phyloP scores from a whole-genome alignment of 2,888 invertebrate species.

The Drosophila pseudotalamancana region DNA sequence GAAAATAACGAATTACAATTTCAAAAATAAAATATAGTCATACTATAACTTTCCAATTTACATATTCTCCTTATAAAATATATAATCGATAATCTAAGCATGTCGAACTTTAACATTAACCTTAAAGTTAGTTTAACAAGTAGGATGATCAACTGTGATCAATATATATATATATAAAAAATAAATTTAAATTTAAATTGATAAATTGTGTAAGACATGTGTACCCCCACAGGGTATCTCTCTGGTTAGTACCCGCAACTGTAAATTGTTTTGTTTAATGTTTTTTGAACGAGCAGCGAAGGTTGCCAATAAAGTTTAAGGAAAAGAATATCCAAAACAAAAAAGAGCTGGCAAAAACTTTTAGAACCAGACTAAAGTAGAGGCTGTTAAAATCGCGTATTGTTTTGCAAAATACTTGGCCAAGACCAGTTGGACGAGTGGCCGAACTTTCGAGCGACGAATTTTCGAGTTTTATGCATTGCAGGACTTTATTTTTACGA shows the following conservation, averaged over 20 bases:
- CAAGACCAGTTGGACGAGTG: conserved; percentile 19
- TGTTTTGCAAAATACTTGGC: conserved; percentile 66
- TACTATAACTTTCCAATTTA: no score
- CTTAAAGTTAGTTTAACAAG: no score
- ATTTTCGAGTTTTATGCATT: conserved; percentile 59
- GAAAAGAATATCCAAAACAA: conserved; percentile 6
- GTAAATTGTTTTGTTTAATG: conserved; percentile 2
- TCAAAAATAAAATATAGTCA: no score
- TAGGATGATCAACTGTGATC: no score
- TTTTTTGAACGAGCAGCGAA: conserved; percentile 19
- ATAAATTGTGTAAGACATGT: no score
- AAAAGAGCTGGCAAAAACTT: conserved; percentile 44
- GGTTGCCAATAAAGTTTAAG: conserved; percentile 47
- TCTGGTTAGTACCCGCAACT: neutral
- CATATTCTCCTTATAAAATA: no score
- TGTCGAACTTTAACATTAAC: no score
- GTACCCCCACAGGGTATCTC: neutral
- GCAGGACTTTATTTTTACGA: conserved; percentile 45
- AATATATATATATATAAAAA: no score
- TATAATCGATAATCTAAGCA: no score
- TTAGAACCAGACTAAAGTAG: conserved; percentile 65
- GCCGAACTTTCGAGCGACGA: conserved; percentile 38
- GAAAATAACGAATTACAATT: no score
- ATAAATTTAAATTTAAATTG: no score
- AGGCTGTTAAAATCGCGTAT: conserved; percentile 67